A percentile compares a stretch with the other conserved stretches of the same genome.
phyloP scores from a whole-genome alignment of 1,140 invertebrate species.

The Cotesia chilonis region DNA sequence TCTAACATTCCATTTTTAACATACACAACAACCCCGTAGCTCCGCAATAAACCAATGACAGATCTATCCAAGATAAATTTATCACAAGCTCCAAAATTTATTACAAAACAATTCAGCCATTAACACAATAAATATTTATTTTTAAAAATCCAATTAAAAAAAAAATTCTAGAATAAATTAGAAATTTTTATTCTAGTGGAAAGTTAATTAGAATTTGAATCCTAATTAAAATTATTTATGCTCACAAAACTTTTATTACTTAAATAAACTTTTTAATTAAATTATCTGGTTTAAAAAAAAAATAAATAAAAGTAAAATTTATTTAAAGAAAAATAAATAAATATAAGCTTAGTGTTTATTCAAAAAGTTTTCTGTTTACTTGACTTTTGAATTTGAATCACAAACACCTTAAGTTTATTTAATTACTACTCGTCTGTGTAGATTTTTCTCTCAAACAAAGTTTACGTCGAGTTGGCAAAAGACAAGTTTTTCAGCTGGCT shows the following conservation, averaged over 20 bases:
- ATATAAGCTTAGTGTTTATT: neutral
- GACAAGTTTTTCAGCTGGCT: slow-evolving; percentile 2
- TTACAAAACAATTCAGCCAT: neutral
- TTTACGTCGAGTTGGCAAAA: slow-evolving; percentile 7
- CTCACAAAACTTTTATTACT: no score
- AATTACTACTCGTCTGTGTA: slow-evolving; percentile 28
- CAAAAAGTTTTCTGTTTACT: neutral
- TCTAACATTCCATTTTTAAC: slow-evolving; percentile 3
- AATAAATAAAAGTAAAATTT: neutral
- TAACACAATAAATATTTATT: neutral
- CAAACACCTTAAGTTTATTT: slow-evolving; percentile 32
- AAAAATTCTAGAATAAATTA: no score
- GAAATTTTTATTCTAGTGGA: no score
- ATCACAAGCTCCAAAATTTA: neutral
- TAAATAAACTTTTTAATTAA: no score
- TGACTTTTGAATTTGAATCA: slow-evolving; percentile 21
- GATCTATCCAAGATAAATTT: no score
- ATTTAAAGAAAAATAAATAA: no score
- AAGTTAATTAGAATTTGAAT: no score
- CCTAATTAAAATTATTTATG: no score
- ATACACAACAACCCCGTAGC: neutral
- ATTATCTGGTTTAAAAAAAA: neutral
- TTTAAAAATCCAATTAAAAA: neutral
- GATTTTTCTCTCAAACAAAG: slow-evolving; percentile 11
- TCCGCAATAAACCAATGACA: neutral